These are phyloP conservation scores for Elymnias hypermnestra DNA, from an alignment of 1,140 invertebrate genomes.

Conservation along the genomic window DNA sequence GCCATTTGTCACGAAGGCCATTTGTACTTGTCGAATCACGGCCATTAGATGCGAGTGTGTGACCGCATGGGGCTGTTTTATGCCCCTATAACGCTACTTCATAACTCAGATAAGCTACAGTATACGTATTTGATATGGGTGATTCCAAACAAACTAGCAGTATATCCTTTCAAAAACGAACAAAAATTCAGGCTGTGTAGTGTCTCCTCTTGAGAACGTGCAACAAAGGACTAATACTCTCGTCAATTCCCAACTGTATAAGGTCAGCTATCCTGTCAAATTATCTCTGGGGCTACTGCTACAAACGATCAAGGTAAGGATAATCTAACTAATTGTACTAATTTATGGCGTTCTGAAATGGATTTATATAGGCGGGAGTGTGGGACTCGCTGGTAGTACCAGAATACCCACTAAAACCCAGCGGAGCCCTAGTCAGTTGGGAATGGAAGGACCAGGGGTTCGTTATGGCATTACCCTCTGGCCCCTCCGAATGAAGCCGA, in stretches of 20 bases:
- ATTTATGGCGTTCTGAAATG: no score
- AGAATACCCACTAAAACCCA: no score
- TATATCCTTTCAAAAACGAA: no score
- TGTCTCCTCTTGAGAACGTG: conserved; percentile 34
- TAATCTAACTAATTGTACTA: no score
- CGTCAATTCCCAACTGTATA: conserved; percentile 60
- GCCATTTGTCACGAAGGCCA: conserved; percentile 70
- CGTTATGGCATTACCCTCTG: no score
- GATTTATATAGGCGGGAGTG: no score
- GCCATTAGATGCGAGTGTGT: conserved; percentile 71
- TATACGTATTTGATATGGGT: no score
- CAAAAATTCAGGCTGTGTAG: conserved; percentile 21
- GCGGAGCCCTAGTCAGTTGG: no score
- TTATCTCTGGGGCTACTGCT: conserved; percentile 69
- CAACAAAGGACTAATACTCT: conserved; percentile 42
- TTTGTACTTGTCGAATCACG: conserved; percentile 75
- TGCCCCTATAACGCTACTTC: conserved; percentile 37
- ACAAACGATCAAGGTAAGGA: conserved; percentile 45
- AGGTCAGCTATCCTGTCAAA: conserved; percentile 60
- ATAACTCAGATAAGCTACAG: conserved; percentile 34
- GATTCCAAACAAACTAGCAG: no score
- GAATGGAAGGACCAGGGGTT: no score
- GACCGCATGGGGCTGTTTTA: conserved; percentile 58
- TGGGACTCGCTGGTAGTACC: no score
- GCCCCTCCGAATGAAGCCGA: no score